Evolutionary conservation across 2,797 vertebrate species (phyloP).

Genomic region (Avahi laniger): DNA sequence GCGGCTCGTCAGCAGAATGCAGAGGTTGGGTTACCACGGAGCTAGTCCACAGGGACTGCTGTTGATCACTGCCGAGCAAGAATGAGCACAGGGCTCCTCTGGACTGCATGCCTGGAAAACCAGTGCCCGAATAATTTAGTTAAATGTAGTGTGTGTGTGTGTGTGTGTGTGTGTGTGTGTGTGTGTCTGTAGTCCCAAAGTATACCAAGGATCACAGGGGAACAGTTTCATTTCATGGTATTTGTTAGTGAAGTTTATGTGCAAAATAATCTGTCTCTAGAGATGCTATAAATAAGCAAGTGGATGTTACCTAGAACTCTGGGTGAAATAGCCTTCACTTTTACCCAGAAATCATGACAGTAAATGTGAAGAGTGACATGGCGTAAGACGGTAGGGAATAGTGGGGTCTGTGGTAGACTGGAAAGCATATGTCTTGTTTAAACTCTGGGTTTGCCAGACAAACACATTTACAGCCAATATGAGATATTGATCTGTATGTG

Average conservation of each 20-base stretch:
- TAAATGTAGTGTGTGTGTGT: no score
- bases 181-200: not conserved
- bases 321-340: not conserved
- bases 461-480: not conserved
- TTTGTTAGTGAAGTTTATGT: slow-evolving; percentile 2
- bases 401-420: not conserved
- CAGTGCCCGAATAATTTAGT: not conserved
- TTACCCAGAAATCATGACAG: not conserved
- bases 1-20: slow-evolving; percentile 83
- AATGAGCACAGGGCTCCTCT: slow-evolving; percentile 50
- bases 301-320: not conserved
- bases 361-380: not conserved
- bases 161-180: not conserved
- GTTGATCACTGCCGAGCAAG: slow-evolving; percentile 70
- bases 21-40: slow-evolving; percentile 78
- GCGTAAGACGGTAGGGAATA: not conserved
- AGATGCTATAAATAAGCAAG: not conserved
- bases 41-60: slow-evolving; percentile 66
- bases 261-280: not conserved
- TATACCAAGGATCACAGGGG: not conserved
- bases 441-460: not conserved
- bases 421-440: not conserved
- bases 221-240: not conserved
- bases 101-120: not conserved
- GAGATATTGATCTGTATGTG: not conserved